Base-by-base conservation (phyloP, 2,113 vertebrate species). In the Vanacampus margaritifer region DNA sequence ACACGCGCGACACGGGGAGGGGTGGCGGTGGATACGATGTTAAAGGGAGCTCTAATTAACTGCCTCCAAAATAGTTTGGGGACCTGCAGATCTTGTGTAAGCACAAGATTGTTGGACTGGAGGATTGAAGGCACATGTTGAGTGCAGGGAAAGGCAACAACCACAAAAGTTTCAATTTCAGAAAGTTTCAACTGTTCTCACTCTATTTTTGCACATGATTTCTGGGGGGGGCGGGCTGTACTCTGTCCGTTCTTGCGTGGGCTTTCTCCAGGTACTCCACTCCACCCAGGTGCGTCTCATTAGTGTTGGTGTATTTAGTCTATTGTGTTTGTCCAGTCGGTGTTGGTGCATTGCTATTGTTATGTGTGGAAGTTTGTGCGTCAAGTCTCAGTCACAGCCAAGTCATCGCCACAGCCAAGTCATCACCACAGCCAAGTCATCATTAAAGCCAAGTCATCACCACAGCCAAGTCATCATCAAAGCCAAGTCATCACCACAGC, bases 41-140 rank as follows among this genome's bases (percentile, higher is more conserved):
- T 68, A 57, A 58, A 60, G 41, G 11, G 67, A 50, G 72, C 66
- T 71, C 73, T 60, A 16, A 71, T 74, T 63, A 65, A 56, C 70
- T 39, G 64, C 74, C 60, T 75, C 2, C 37, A 32, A 80, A 69
- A 43, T 45, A 67, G 71, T 67, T 61, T 67, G 62, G 51, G 61
- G 23, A 19, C 59, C 6, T 48, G 71, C 50, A 63, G 45, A 80
- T 73, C 69, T 41, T 58, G 7, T 64, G 23, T 39, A 63, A 57
- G 37, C 12, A 53, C 57, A 50, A 53, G 50, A 64, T 24, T 37
- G 54, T 43, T 54, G 48, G 51, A 67, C 39, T 51, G 17, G 17
- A 41, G 69, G 24, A 39, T 6, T 45, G 23, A 66, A 67, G 19
- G 45, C 69, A 70, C 39, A 61, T 35, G 21, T 64, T 58, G 58